A percentile compares a stretch with the other conserved stretches of the same genome.
Conservation (phyloP, 2,797 vertebrate genomes). For the Cossypha dichroa region DNA sequence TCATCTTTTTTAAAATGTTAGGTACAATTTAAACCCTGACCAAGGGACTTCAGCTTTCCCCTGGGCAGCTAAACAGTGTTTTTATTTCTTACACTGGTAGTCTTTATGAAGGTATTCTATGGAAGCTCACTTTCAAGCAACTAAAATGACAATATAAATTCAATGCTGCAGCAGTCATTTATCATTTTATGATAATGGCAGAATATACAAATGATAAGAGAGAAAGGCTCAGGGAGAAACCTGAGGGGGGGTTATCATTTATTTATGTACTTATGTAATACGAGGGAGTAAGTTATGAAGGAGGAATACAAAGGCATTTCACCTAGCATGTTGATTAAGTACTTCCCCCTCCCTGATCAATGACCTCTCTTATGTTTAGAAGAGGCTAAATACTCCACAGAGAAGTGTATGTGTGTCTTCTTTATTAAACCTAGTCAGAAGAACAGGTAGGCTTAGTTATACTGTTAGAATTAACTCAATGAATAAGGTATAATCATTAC, state of each 20-base stretch:
- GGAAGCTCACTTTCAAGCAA: not conserved
- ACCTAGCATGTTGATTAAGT: slow-evolving; percentile 6
- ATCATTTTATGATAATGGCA: not conserved
- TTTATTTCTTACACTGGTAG: not conserved
- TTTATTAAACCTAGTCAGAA: not conserved
- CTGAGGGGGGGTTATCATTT: not conserved
- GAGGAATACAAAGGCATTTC: slow-evolving; percentile 15
- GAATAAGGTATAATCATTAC: not conserved
- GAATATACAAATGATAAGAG: slow-evolving; percentile 1
- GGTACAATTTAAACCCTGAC: not conserved
- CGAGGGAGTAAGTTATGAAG: not conserved
- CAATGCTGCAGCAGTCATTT: not conserved
- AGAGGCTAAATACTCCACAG: not conserved
- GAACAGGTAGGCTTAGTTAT: not conserved
- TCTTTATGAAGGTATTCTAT: not conserved
- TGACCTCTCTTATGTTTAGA: not conserved
- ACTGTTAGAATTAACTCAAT: not conserved
- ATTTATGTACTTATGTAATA: slow-evolving; percentile 24
- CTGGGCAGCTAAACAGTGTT: not conserved
- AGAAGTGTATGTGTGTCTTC: not conserved
- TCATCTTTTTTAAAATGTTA: not conserved
- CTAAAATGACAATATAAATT: slow-evolving; percentile 9
- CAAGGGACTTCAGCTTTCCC: not conserved
- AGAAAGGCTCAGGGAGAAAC: not conserved
- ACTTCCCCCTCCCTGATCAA: not conserved